Conservation (phyloP, 2,797 vertebrate genomes). For the Linurgus olivaceus region DNA sequence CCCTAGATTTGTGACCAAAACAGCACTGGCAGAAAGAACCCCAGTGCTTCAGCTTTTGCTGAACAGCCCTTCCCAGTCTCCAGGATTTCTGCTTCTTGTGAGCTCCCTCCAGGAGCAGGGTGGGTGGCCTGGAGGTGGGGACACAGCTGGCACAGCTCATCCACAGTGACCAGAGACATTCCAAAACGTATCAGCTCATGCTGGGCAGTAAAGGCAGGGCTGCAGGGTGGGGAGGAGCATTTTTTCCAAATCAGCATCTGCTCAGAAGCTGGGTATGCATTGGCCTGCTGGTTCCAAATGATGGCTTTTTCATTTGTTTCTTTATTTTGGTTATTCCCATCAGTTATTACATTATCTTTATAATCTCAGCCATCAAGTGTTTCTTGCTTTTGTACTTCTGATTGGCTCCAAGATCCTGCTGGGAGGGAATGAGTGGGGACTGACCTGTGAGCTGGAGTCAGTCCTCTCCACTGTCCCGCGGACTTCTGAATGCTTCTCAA, state of each 20-base stretch:
- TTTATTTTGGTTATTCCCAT: rapidly evolving
- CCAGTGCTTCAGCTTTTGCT: neutral
- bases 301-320: neutral
- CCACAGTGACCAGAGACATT: neutral
- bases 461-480: rapidly evolving
- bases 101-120: too few relatives aligned
- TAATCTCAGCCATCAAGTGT: neutral
- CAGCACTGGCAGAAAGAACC: rapidly evolving
- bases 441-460: neutral
- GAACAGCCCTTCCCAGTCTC: neutral
- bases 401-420: rapidly evolving
- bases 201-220: neutral
- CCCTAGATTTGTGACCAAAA: neutral
- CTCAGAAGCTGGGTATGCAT: neutral
- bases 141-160: neutral
- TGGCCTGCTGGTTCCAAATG: neutral
- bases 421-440: neutral
- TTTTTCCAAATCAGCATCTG: neutral
- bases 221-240: neutral
- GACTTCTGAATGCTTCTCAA: neutral
- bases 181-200: rapidly evolving
- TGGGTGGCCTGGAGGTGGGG: neutral
- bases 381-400: neutral
- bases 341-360: neutral
- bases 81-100: neutral